Evolutionary conservation across 2,888 invertebrate species (phyloP), one percentile per base, ranked within the genome.

Genomic region (Acleris sparsana): DNA sequence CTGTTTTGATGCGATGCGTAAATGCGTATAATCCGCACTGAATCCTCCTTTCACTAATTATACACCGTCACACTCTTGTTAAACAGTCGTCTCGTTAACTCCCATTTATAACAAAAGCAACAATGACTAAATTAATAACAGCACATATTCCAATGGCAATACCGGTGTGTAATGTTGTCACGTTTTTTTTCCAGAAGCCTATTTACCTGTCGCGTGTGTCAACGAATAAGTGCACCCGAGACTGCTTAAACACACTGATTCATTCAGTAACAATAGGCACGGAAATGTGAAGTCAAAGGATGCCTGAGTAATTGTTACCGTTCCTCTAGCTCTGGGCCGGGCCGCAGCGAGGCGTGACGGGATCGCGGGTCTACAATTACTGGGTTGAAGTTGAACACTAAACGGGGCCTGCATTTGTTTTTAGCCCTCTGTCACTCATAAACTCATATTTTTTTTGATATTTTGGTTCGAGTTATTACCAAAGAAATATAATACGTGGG

Each of bases 291-390:
- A 63, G 63, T 63, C 55, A 67, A 63, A 63, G 63, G 55, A 59
- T 51, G 59, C 49, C 44, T 53, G 55, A 44, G 58, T 63, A 63
- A 65, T 65, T 61, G 58, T 63, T 59, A 53, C 43, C 11, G 18
- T 48, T 57, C 55, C 61, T 66, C 39, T 11, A 39, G 20, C 43
- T 39, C 48, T 48, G 39, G 53, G 46, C 20, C 33, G 39, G 22
- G 52, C 62, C 62, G 65, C 69, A 60, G 22, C 70, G 53, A 55
- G 48, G 68, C 72, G 70, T 72, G 69, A 70, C 60, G 52, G 62
- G 25, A 53, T 29, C 62, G 53, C 43, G 20, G 44, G 29, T 25
- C 58, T 43, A 55, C 48, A 60, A 60, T 60, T 43, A 46, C 61
- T 43, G 18, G 46, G 17, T 46, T 46, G 46, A 46, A 17, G 6